Base-by-base conservation (phyloP, 1,140 invertebrate genomes). In the Cydia fagiglandana region DNA sequence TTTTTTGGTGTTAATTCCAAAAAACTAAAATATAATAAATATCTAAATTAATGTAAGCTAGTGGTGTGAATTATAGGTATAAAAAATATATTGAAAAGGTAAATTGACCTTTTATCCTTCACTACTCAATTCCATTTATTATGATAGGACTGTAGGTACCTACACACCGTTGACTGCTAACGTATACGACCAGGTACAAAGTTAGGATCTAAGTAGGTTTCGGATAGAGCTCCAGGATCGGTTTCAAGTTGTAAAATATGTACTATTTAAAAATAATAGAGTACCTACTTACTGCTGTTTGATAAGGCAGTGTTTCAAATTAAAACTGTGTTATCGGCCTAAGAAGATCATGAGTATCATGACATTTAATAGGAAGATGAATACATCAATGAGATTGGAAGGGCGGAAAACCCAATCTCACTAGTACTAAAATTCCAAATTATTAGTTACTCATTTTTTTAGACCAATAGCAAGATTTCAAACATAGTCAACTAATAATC, bases 91-190 rank as follows among this genome's bases (percentile, higher is more conserved):
- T 34, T 70, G 75, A 73, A 56, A 74, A 50, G 75, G 61, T 77
- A 77, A 76, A 73, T 77, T 77, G 56, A 38, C 73, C 73, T 74
- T 68, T 64, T 75, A 74, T 70, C 17, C 41, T 12, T 73, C 66
- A 74, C 76, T 79, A 79, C 75, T 79, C 78, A 79, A 79, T 79
- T 79, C 78, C 78, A 41, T 77, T 66, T 24, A n/a, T 77, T 76
- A 41, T 73, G 76, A 47, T 77, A 74, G 64, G 64, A 45, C 34
- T 15, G 41, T n/a, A 70, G 66, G 66, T 70, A 70, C 66, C 66
- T 70, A 70, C 66, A 41, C 34, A 17, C 34, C 7, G 66, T 70
- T 10, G 66, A 41, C n/a, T 41, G 66, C 66, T 70, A 45, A 70
- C 66, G 66, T 70, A 45, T 70, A 70, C 66, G 64, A 68, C 64